phyloP scores from a whole-genome alignment of 1,140 invertebrate species.

The Trichonephila inaurata region DNA sequence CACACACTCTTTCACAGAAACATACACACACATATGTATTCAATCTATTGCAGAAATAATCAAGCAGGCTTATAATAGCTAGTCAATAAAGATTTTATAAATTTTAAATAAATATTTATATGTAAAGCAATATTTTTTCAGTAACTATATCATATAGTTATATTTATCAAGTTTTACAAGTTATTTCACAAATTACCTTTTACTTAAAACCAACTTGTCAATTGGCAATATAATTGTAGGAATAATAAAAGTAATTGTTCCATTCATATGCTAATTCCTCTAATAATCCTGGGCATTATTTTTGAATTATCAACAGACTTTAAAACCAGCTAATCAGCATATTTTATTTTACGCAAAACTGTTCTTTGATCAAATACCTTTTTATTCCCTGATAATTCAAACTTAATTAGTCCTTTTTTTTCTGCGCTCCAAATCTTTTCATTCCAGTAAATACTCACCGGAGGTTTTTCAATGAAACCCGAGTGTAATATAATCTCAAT shows the following conservation, averaged over 20 bases:
- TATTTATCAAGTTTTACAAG: no score
- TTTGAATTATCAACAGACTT: neutral
- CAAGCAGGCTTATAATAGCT: no score
- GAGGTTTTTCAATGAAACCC: neutral
- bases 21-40: no score
- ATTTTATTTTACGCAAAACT: neutral
- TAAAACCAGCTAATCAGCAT: neutral
- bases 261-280: neutral
- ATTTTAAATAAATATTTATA: no score
- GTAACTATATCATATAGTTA: no score
- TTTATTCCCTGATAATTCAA: slow-evolving; percentile 25
- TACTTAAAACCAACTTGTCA: no score
- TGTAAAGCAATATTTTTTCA: no score
- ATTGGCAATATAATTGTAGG: no score
- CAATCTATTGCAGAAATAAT: no score
- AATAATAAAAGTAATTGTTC: neutral
- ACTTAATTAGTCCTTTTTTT: slow-evolving; percentile 31
- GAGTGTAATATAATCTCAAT: neutral
- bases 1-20: no score
- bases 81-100: no score
- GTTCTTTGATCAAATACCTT: neutral
- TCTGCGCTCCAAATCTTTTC: neutral
- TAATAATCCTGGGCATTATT: neutral
- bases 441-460: neutral
- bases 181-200: no score